Percentiles rank a stretch among this genome's conserved stretches.
Conservation (phyloP, 2,113 vertebrate genomes). For the Felis catus region F.catus_Fca126_mat1.0 CM031425.1:12701501-12702000, state of each 20-base stretch:
- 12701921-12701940: conserved; percentile 79
- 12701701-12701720: not conserved
- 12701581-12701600: not conserved
- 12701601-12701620: too few relatives aligned
- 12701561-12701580: not conserved
- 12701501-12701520: not conserved
- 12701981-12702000: conserved; percentile 6
- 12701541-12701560: not conserved
- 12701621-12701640: not conserved
- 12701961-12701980: conserved; percentile 64
- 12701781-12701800: rapidly evolving
- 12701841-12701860: not conserved
- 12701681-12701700: not conserved
- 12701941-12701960: conserved; percentile 80
- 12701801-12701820: rapidly evolving
- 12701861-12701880: not conserved
- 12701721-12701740: not conserved
- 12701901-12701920: conserved; percentile 74
- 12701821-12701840: not conserved
- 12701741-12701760: not conserved
- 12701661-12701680: not conserved
- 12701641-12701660: not conserved
- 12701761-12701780: not conserved
- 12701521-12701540: not conserved
- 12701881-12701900: conserved; percentile 61